Base-by-base conservation (phyloP, 2,113 vertebrate genomes). In the Colinus virginianus region DNA sequence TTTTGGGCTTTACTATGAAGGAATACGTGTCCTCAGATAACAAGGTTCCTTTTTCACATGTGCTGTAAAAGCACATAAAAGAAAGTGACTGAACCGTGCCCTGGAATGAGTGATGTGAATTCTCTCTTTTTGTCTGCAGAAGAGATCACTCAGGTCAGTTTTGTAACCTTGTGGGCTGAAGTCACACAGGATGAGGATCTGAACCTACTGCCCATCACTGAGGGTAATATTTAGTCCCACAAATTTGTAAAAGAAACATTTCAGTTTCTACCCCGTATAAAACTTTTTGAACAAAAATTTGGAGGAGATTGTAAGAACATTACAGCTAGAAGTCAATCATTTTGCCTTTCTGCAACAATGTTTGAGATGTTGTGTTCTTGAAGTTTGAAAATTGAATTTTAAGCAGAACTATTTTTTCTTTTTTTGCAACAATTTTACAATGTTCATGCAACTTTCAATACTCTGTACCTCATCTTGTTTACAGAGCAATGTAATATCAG, bases 161-260 rank as follows among this genome's bases (percentile, higher is more conserved):
- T 87, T 59, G 71, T 89, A 84, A 82, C 32, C 12, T 34, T 68
- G 6, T 6, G 32, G 43, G 25, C 26, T 90, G 71, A 91, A 85
- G 56, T 82, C 43, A 46, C 30, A 46, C 30, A 25, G 22, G 53
- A 49, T 9, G 5, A 13, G 72, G 34, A 21, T 64, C 14, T 71
- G 56, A 82, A 43, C 21, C 0, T 23, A 53, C 46, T 8, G 55
- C 8, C 34, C 6, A 0, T 62, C 11, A 14, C 28, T 56, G n/a
- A 7, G 2, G 81, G 2, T 36, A 8, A 58, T 75, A 25, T 6
- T 92, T n/a, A 51, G 18, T 53, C 22, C 18, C 42, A 45, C 45
- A 7, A 21, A 42, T 4, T 11, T 21, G 5, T 56, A 32, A 58
- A 53, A 53, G 51, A 28, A 88, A 40, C 17, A 40, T 11, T 66